Base-by-base conservation (phyloP, 1,140 invertebrate species). In the Drosophila arawakana region DNA sequence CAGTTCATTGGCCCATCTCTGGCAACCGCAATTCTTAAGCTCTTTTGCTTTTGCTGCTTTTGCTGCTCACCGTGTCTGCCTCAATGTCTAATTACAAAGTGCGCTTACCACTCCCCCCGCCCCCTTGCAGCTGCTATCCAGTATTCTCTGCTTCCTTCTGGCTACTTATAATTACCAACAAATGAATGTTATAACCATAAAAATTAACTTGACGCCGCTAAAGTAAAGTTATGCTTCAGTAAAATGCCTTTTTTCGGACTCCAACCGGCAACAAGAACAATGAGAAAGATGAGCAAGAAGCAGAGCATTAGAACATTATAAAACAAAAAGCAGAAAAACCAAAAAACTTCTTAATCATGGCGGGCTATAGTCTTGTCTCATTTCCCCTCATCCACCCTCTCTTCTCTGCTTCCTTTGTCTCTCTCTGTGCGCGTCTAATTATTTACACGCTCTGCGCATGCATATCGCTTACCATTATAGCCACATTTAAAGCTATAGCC, bases 141-240 rank as follows among this genome's bases (percentile, higher is more conserved):
- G 10, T 11, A 50, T 30, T 11, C 39, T 10, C 10, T 55, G n/a
- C 15, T 18, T 44, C 25, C 39, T 49, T 34, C 50, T 58, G 41
- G 43, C 52, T 73, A 80, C 70, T 83, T 77, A 88, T 89, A 89
- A 89, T 89, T 89, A 89, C 84, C 74, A 76, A 80, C 84, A 89
- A 89, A 89, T 90, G 85, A 85, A 90, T 84, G 84, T 89, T 89
- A 78, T 84, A 89, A 69, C 71, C 84, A 90, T 89, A 89, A 89
- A 84, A 88, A 89, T 88, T 89, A 75, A 83, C 77, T 89, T 89
- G 71, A 78, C 61, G 71, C 74, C 70, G 77, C 84, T 66, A 39
- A 75, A 89, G 76, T 88, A 35, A 75, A 89, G 80, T 88, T 89
- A 84, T 89, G 83, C 84, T 88, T 88, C 77, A 84, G 84, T 88